A percentile compares a stretch with the other conserved stretches of the same genome.
Evolutionary conservation across 2,888 invertebrate species (phyloP).

Genomic region (Fragum fragum): DNA sequence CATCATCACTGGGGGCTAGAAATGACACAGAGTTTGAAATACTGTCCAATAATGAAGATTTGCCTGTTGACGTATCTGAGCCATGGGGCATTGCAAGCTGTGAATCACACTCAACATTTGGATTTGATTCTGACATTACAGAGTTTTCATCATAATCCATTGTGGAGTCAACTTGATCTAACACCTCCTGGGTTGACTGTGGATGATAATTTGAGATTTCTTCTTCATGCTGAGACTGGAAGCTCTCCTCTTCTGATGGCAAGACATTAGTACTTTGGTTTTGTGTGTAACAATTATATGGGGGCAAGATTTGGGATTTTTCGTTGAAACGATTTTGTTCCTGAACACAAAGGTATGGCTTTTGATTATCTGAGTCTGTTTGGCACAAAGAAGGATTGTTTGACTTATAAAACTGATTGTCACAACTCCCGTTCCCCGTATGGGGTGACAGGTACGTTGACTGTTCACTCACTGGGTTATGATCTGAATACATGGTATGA

Average conservation of each 20-base stretch:
- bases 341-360: slow-evolving; percentile 64
- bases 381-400: slow-evolving; percentile 61
- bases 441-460: slow-evolving; percentile 33
- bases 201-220: slow-evolving; percentile 53
- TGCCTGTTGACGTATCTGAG: slow-evolving; percentile 28
- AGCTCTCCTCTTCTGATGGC: slow-evolving; percentile 54
- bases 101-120: slow-evolving; percentile 50
- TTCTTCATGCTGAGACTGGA: slow-evolving; percentile 60
- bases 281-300: slow-evolving; percentile 59
- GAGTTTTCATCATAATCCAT: slow-evolving; percentile 64
- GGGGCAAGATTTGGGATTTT: slow-evolving; percentile 59
- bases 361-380: slow-evolving; percentile 64
- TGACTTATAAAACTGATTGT: slow-evolving; percentile 51
- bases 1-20: slow-evolving; percentile 44
- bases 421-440: slow-evolving; percentile 45
- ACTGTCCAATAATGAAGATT: slow-evolving; percentile 38
- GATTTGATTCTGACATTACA: slow-evolving; percentile 51
- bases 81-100: slow-evolving; percentile 38
- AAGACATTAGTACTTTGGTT: slow-evolving; percentile 59
- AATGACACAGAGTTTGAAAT: slow-evolving; percentile 34
- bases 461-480: slow-evolving; percentile 30
- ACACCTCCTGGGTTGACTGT: slow-evolving; percentile 4
- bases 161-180: slow-evolving; percentile 46
- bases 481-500: slow-evolving; percentile 44
- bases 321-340: slow-evolving; percentile 58